Evolutionary conservation across 35 echinoderm and acorn worm species (phyloP), one percentile per base, ranked within the genome.

Genomic region (Hemicentrotus pulcherrimus): DNA sequence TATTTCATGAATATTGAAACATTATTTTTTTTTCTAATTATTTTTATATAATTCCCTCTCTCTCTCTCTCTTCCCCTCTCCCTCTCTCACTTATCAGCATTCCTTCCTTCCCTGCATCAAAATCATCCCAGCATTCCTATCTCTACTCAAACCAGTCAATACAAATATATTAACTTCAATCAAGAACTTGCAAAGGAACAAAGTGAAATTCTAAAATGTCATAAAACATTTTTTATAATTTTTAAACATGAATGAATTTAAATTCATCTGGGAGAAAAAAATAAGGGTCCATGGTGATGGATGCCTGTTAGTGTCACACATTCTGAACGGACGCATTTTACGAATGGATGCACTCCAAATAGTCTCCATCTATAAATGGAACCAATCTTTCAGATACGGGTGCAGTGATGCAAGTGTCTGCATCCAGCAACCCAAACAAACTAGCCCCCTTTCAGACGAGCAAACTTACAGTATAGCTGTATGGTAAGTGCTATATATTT

Each of bases 291-390:
- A 28, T 4, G 65, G 65, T 5, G 65, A 78, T 78, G 22, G 65
- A 78, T 78, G 65, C 65, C 65, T 78, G 65, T 78, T 78, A 55
- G 50, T 15, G 50, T 41, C 16, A 2, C 52, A 59, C 16, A 59
- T 59, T 59, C 52, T 16, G 52, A 59, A 59, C 16, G 52, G 52
- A 78, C 6, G 19, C 65, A 78, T 22, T 78, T 78, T 78, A 7
- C 65, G 28, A 78, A n/a, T 78, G 65, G 65, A 78, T 78, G 65
- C 65, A 78, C 22, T 78, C 65, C 65, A 78, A 78, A 78, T 78
- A 22, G 19, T 78, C 52, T 78, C 65, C 65, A 78, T 22, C 65
- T 78, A 78, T 30, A 78, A 78, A 78, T 78, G 65, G 65, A 78
- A 78, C 19, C 65, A 78, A 78, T 78, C 65, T 78, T 78, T 78